Percentiles rank a stretch among this genome's conserved stretches.
These are phyloP conservation scores for Cheilosia urbana DNA, from an alignment of 2,888 invertebrate genomes.

Conservation along the genomic window DNA sequence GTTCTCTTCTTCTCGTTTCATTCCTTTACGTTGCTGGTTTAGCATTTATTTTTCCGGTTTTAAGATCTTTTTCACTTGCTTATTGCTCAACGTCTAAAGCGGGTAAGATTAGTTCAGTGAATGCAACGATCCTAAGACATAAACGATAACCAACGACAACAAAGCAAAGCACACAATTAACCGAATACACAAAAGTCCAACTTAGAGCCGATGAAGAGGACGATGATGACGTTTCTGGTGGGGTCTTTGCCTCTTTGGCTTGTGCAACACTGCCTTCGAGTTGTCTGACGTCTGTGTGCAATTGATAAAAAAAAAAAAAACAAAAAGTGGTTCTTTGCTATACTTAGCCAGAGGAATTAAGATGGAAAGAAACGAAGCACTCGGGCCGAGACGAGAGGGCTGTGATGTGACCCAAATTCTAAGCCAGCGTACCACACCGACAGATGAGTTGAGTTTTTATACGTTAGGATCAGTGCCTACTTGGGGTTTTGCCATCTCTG, in stretches of 20 bases:
- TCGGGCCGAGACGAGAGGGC: not conserved
- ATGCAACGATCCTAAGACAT: conserved; percentile 37
- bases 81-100: conserved; percentile 42
- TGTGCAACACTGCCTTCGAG: conserved; percentile 9
- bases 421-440: conserved; percentile 40
- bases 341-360: conserved; percentile 8
- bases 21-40: conserved; percentile 19
- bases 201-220: not conserved
- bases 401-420: conserved; percentile 66
- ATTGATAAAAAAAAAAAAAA: conserved; percentile 33
- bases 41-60: not conserved
- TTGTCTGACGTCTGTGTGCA: conserved; percentile 5
- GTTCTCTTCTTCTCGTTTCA: conserved; percentile 16
- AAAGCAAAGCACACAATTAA: conserved; percentile 12
- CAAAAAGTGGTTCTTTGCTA: not conserved
- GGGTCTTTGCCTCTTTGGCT: conserved; percentile 16
- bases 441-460: conserved; percentile 34
- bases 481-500: not conserved
- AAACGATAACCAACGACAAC: conserved; percentile 1
- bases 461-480: conserved; percentile 7
- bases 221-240: conserved; percentile 14
- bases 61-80: conserved; percentile 9
- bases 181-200: conserved; percentile 4
- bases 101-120: conserved; percentile 37
- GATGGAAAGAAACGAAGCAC: not conserved